Conservation (phyloP, 2,797 vertebrate species). For the Cygnus olor region DNA sequence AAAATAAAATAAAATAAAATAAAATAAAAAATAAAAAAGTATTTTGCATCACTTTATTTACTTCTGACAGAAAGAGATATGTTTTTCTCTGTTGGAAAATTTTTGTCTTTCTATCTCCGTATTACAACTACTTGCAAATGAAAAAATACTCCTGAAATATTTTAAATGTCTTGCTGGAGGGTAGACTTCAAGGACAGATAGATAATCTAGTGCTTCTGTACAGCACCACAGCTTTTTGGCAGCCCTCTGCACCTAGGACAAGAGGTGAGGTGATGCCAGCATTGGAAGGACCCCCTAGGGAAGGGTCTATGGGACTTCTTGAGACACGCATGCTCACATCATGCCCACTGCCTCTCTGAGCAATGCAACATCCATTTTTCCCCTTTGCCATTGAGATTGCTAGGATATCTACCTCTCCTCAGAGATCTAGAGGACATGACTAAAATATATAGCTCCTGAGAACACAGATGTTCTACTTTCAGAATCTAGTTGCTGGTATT, state of each 20-base stretch:
- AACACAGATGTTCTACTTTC: constrained; percentile 32
- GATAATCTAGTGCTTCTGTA: not conserved
- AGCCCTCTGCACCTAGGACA: not conserved
- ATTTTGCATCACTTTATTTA: not conserved
- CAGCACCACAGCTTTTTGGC: not conserved
- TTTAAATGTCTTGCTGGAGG: not conserved
- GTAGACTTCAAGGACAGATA: not conserved
- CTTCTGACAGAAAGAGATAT: not conserved
- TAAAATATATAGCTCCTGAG: not conserved
- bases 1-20: too few species aligned
- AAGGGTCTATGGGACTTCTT: not conserved
- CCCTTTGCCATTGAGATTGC: not conserved
- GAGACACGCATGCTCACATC: not conserved
- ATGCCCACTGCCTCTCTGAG: not conserved
- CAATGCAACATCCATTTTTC: not conserved
- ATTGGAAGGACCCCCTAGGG: not conserved
- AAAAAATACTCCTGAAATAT: not conserved
- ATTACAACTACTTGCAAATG: not conserved
- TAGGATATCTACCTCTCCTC: not conserved
- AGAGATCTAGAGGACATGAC: not conserved
- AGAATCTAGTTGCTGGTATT: not conserved
- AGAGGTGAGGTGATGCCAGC: not conserved
- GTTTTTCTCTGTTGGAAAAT: not conserved
- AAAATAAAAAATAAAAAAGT: not conserved
- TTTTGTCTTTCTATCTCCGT: not conserved